phyloP scores from a whole-genome alignment of 2,888 invertebrate species.

The Drosophila falleni region DNA sequence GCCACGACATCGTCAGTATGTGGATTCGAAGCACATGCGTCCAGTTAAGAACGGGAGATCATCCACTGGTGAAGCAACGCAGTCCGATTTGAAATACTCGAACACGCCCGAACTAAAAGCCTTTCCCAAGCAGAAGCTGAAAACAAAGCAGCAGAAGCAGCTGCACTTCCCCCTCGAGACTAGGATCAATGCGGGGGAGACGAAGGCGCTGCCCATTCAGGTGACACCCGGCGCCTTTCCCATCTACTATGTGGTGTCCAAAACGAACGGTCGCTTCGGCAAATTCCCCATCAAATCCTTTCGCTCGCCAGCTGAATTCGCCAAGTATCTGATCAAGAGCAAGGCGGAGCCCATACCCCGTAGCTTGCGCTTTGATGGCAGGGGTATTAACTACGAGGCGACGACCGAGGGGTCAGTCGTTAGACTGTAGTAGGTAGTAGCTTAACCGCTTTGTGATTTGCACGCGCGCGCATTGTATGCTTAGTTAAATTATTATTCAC shows the following conservation, averaged over 20 bases:
- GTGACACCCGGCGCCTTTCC: constrained; percentile 83
- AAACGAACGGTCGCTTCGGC: constrained; percentile 83
- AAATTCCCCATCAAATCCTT: constrained; percentile 83
- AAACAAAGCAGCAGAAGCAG: constrained; percentile 73
- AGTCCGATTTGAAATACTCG: constrained; percentile 62
- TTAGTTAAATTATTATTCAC: constrained; percentile 64
- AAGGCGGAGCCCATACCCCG: constrained; percentile 71
- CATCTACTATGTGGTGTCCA: constrained; percentile 81
- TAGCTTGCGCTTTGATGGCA: constrained; percentile 53
- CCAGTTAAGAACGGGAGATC: constrained; percentile 20
- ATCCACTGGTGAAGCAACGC: constrained; percentile 57
- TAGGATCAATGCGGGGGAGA: constrained; percentile 36
- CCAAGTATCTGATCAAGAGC: constrained; percentile 80
- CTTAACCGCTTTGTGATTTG: constrained; percentile 66
- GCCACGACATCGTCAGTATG: constrained; percentile 54
- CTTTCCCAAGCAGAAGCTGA: constrained; percentile 72
- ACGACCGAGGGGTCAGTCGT: constrained; percentile 20
- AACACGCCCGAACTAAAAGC: constrained; percentile 65
- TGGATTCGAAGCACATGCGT: constrained; percentile 75
- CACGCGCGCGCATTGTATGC: constrained; percentile 51
- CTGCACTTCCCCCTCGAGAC: constrained; percentile 68
- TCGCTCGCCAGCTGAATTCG: constrained; percentile 74
- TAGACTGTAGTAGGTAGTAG: constrained; percentile 37
- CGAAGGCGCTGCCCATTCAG: constrained; percentile 74
- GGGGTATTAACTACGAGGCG: constrained; percentile 13